phyloP scores from a whole-genome alignment of 2,888 invertebrate species.

The Diplolepis rosae region DNA sequence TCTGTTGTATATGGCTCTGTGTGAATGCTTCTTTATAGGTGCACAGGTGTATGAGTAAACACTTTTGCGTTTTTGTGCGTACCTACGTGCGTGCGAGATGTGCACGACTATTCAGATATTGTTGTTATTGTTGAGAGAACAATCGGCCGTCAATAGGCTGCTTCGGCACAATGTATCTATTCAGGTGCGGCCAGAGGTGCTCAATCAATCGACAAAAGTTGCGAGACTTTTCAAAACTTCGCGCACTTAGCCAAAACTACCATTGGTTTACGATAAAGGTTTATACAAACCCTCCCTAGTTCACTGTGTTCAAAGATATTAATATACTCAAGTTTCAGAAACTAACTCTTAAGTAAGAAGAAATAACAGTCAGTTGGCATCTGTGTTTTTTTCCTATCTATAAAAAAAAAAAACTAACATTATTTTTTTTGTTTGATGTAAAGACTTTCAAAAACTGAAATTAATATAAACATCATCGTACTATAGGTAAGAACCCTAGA shows the following conservation, averaged over 20 bases:
- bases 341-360: neutral
- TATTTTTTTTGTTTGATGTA: no score
- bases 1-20: conserved; percentile 43
- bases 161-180: conserved; percentile 73
- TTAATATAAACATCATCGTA: no score
- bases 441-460: no score
- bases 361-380: neutral
- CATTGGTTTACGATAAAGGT: conserved; percentile 13
- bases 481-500: no score
- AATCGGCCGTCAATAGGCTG: conserved; percentile 73
- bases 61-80: conserved; percentile 49
- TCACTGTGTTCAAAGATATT: conserved; percentile 15
- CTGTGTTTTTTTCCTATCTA: neutral
- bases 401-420: no score
- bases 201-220: conserved; percentile 62
- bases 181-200: conserved; percentile 72
- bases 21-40: conserved; percentile 17
- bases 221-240: conserved; percentile 50
- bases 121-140: conserved; percentile 73
- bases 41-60: conserved; percentile 37
- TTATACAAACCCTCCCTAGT: conserved; percentile 25
- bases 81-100: conserved; percentile 67
- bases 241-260: conserved; percentile 34
- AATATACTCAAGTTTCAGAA: conserved; percentile 16
- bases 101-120: conserved; percentile 72